These are phyloP conservation scores for Epinotia brunnichana DNA, from an alignment of 2,888 invertebrate species.

Conservation along the genomic window DNA sequence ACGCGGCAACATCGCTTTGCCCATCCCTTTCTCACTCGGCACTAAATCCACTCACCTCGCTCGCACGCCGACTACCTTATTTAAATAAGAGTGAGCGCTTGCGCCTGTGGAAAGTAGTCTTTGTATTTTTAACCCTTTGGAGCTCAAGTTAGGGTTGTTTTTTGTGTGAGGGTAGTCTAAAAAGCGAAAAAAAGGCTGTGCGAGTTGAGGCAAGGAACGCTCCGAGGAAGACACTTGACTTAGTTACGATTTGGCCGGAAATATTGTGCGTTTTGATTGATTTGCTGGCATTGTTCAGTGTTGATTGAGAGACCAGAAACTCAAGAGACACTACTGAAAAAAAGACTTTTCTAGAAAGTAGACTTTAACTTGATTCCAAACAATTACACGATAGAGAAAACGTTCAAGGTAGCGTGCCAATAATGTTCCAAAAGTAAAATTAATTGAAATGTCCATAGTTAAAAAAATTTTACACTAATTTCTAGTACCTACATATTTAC, in stretches of 20 bases:
- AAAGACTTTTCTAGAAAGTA: not conserved
- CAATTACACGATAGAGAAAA: not conserved
- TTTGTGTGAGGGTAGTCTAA: conserved; percentile 51
- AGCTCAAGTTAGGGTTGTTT: conserved; percentile 55
- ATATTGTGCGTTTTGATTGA: conserved; percentile 65
- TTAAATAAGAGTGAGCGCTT: conserved; percentile 79
- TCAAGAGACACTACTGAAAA: not conserved
- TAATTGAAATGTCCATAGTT: not conserved
- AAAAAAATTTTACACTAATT: no score
- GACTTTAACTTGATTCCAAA: not conserved
- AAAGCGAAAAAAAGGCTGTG: conserved; percentile 68
- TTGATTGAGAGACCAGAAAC: not conserved
- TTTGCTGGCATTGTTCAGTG: conserved; percentile 56
- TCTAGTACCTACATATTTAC: no score
- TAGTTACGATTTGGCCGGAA: conserved; percentile 74
- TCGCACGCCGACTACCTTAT: conserved; percentile 79
- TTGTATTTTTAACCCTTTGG: conserved; percentile 59
- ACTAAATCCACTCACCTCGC: conserved; percentile 62
- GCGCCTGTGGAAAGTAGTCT: conserved; percentile 54
- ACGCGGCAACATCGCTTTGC: conserved; percentile 72
- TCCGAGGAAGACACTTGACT: conserved; percentile 69
- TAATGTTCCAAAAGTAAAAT: not conserved
- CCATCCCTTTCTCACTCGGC: conserved; percentile 66
- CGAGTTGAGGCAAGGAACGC: conserved; percentile 68
- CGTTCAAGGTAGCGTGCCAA: not conserved